phyloP scores from a whole-genome alignment of 2,888 invertebrate species.

The Odontocolon sp. region DNA sequence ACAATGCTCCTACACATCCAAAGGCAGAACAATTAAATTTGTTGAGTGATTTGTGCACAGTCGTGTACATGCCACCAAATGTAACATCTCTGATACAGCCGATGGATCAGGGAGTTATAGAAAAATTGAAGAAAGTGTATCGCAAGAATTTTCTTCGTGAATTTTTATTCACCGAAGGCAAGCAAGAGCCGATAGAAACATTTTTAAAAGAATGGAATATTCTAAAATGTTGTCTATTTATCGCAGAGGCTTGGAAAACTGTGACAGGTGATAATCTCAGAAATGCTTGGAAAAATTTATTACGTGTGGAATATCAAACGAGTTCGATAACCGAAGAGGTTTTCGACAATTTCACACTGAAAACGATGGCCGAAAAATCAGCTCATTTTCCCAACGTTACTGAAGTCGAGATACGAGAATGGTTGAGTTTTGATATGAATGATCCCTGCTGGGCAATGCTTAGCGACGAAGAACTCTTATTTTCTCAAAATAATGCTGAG shows the following conservation, averaged over 20 bases:
- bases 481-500: too few species aligned
- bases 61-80: slow-evolving; percentile 42
- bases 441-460: not conserved
- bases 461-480: not conserved
- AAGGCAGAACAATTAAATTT: slow-evolving; percentile 30
- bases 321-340: not conserved
- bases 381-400: not conserved
- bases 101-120: slow-evolving; percentile 31
- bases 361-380: too few species aligned
- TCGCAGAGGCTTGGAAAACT: not conserved
- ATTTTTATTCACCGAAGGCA: not conserved
- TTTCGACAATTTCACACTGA: not conserved
- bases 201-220: slow-evolving; percentile 2
- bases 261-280: not conserved
- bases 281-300: slow-evolving; percentile 3
- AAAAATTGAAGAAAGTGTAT: slow-evolving; percentile 21
- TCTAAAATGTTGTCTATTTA: not conserved
- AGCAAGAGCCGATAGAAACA: not conserved
- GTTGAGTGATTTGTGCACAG: slow-evolving; percentile 18
- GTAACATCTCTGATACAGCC: slow-evolving; percentile 45
- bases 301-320: not conserved
- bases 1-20: slow-evolving; percentile 49
- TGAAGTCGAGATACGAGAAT: not conserved
- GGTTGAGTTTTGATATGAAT: not conserved
- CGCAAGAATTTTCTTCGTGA: slow-evolving; percentile 4